Percentiles rank a stretch among this genome's conserved stretches.
These are phyloP conservation scores for Mercenaria mercenaria DNA, from an alignment of 1,140 invertebrate genomes.

Conservation along the genomic window DNA sequence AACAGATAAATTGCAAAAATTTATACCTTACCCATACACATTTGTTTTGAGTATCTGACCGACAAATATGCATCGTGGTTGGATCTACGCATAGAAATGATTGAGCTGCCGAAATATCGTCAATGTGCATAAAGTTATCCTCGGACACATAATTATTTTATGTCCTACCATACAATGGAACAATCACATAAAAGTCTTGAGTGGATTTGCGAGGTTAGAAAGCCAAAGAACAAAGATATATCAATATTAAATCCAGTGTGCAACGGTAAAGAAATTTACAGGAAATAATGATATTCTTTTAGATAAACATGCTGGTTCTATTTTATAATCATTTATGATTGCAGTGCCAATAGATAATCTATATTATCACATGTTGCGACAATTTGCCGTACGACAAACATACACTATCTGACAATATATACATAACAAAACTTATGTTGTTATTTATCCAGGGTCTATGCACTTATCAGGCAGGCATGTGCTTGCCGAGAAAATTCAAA, in stretches of 20 bases:
- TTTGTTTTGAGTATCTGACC: conserved; percentile 29
- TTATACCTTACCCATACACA: background rate
- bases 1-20: conserved; percentile 17
- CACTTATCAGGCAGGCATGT: no score
- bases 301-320: conserved; percentile 46
- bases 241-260: background rate
- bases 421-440: no score
- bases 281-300: conserved; percentile 43
- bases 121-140: background rate
- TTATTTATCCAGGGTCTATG: no score
- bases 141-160: background rate
- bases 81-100: conserved; percentile 63
- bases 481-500: no score
- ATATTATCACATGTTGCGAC: no score
- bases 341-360: conserved; percentile 38
- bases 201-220: conserved; percentile 6
- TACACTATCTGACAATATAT: no score
- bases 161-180: conserved; percentile 39
- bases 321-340: conserved; percentile 58
- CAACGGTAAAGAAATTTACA: background rate
- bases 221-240: background rate
- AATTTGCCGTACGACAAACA: no score
- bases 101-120: background rate
- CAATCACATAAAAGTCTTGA: conserved; percentile 13
- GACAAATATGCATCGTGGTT: conserved; percentile 66